Evolutionary conservation across 1,140 invertebrate species (phyloP).

Genomic region (Apis mellifera): DNA sequence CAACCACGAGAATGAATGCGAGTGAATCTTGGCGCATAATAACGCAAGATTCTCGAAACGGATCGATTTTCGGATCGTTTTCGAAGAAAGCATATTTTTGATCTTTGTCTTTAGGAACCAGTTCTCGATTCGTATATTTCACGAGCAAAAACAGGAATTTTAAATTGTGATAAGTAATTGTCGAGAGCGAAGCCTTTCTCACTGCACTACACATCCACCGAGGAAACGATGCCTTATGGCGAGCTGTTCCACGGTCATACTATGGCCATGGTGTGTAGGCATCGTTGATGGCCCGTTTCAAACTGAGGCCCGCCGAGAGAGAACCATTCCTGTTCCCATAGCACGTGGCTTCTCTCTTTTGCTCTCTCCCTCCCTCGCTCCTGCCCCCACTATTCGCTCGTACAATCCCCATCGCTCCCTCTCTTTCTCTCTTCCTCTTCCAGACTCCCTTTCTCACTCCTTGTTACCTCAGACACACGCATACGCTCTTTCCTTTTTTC

Average conservation of each 20-base stretch:
- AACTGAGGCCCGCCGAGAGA: slow-evolving; percentile 74
- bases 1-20: slow-evolving; percentile 3
- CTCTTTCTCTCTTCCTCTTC: slow-evolving; percentile 12
- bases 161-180: neutral
- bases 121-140: neutral
- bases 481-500: slow-evolving; percentile 13
- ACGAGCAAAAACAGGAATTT: neutral
- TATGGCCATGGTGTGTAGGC: slow-evolving; percentile 77
- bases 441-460: neutral
- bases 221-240: slow-evolving; percentile 62
- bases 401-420: neutral
- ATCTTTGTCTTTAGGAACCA: neutral
- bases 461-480: neutral
- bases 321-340: slow-evolving; percentile 78
- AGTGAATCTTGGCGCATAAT: neutral
- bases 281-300: slow-evolving; percentile 78
- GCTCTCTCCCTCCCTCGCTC: slow-evolving; percentile 49
- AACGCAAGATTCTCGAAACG: neutral
- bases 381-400: slow-evolving; percentile 28
- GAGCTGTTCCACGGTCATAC: slow-evolving; percentile 63
- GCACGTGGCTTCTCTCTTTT: slow-evolving; percentile 75
- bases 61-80: neutral
- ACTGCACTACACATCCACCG: slow-evolving; percentile 38
- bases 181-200: slow-evolving; percentile 31
- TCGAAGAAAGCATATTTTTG: slow-evolving; percentile 8